Evolutionary conservation across 1,140 invertebrate species (phyloP), one percentile per base, ranked within the genome.

Genomic region (Drosophila pachea): DNA sequence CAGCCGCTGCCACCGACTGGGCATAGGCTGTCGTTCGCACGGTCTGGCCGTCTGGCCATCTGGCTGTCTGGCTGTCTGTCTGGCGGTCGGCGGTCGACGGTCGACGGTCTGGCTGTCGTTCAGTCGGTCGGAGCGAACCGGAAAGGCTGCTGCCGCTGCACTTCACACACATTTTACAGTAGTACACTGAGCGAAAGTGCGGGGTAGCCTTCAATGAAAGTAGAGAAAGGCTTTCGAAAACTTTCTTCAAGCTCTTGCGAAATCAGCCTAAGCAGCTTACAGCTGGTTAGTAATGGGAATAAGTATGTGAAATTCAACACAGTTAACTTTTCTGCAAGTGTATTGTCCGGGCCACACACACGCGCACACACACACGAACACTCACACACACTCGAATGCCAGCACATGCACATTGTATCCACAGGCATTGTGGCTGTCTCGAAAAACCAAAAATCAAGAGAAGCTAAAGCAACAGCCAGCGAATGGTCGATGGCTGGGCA

Each of bases 361-460:
- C 60, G 33, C 65, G 58, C 54, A 54, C 61, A 52, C 12, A 52
- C 45, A 50, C 59, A 63, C 22, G 22, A n/a, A n/a, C 60, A 47
- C 68, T 55, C 45, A 11, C 64, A 36, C 70, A 62, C 54, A 59
- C 54, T 52, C n/a, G 52, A 35, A 61, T 56, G 54, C 54, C 54
- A 11, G 31, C 31, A 56, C 54, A 62, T 62, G 47, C 49, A 72
- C 68, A 71, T 61, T 71, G 49, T 68, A 67, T 70, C 68, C 68
- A 76, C 66, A 78, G 75, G 71, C 78, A 78, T 68, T 78, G 72
- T 78, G 68, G 68, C 68, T 78, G 78, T 75, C 75, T 84, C 68
- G 64, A 82, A 82, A 82, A 84, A 78, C 78, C 78, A 72, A 84
- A 82, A 82, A 82, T 82, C 75, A 59, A 70, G 50, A 50, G 73